Evolutionary conservation across 2,888 invertebrate genomes (phyloP), one percentile per base, ranked within the genome.

Genomic region (Drosophila melanosoma): DNA sequence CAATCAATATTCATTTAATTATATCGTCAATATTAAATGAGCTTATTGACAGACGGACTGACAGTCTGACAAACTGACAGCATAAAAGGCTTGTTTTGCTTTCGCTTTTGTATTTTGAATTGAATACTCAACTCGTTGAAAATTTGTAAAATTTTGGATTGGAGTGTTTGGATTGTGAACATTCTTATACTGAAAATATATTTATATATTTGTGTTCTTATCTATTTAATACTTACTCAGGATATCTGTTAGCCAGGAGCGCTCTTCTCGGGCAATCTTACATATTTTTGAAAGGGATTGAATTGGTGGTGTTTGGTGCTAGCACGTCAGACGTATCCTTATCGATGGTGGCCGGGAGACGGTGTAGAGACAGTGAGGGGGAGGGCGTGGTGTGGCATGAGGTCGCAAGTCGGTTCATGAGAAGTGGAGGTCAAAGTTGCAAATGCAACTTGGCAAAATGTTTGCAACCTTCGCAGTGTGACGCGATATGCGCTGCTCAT

Each of bases 321-420:
- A 69, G 71, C 73, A 76, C 82, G 85, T 85, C 87, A 87, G 57
- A 75, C 74, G 65, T 87, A 84, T 84, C 87, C 84, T 85, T 84
- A 74, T 69, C 76, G 20, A 2, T 7, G 45, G 12, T 12, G 45
- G 45, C 12, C 20, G 15, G 11, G 5, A 36, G 36, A 20, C 7
- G 36, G 35, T 10, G 3, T 12, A 45, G 10, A 10, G 23, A 53
- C 35, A 23, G 45, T 12, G 23, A 5, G 10, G 15, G 53, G 17
- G 12, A n/a, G n/a, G 42, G 42, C 42, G 12, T 42, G 42, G 20
- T 20, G 42, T 12, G 20, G 20, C 32, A 4, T 3, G 8, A 23
- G 53, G 36, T 20, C 17, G 35, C 29, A 29, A 15, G 17, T 29
- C 12, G 53, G 35, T 17, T 54, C 36, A 36, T 23, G 17, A 26